These are phyloP conservation scores for Drosophila persimilis DNA, from an alignment of 1,140 invertebrate species.

Conservation along the genomic window DNA sequence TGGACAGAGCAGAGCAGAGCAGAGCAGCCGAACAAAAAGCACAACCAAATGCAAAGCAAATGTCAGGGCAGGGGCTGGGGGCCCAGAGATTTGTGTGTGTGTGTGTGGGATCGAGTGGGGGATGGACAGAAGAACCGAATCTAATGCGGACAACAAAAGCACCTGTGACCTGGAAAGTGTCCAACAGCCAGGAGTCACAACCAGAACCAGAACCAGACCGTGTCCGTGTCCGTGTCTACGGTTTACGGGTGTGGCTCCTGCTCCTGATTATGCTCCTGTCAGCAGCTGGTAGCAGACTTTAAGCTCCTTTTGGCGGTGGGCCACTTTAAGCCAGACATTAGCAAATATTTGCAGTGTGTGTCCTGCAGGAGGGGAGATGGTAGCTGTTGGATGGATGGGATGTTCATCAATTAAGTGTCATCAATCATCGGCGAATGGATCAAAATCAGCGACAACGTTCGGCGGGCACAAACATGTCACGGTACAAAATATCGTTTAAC, in stretches of 20 bases:
- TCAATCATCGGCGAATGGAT: slow-evolving; percentile 69
- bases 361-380: neutral
- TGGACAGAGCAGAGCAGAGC: slow-evolving; percentile 48
- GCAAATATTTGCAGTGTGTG: slow-evolving; percentile 51
- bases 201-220: too few species aligned
- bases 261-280: slow-evolving; percentile 6
- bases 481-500: slow-evolving; percentile 77
- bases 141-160: slow-evolving; percentile 80
- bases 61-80: neutral
- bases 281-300: slow-evolving; percentile 42
- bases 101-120: neutral
- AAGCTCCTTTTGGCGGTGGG: slow-evolving; percentile 33
- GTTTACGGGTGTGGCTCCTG: slow-evolving; percentile 9
- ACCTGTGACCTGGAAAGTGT: slow-evolving; percentile 78
- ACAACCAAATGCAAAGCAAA: slow-evolving; percentile 32
- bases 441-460: slow-evolving; percentile 61
- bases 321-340: slow-evolving; percentile 64
- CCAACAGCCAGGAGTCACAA: slow-evolving; percentile 13
- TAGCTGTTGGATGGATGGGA: slow-evolving; percentile 9
- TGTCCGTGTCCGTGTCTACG: slow-evolving; percentile 7
- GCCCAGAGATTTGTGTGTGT: slow-evolving; percentile 58
- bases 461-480: slow-evolving; percentile 70
- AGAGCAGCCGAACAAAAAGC: slow-evolving; percentile 59
- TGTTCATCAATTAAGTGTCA: slow-evolving; percentile 79
- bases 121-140: slow-evolving; percentile 63